Conservation (phyloP, 2,113 vertebrate genomes). For the Tachysurus fulvidraco region DNA sequence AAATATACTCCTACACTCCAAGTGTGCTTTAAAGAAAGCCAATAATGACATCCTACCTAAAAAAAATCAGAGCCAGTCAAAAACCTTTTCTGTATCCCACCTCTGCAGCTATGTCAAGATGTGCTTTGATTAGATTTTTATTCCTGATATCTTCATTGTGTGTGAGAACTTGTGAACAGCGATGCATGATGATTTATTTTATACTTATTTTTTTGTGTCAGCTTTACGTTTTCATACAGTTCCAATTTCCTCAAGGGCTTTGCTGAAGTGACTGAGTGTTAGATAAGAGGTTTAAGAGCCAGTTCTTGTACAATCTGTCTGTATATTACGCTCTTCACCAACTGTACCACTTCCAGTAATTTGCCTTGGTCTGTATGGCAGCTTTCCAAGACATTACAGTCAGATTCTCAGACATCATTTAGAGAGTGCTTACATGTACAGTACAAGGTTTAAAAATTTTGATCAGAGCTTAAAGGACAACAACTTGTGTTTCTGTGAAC, state of each 20-base stretch:
- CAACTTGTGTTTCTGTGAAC: not conserved
- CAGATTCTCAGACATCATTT: not conserved
- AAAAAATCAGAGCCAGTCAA: not conserved
- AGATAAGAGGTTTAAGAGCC: not conserved
- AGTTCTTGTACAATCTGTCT: not conserved
- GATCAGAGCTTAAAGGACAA: not conserved
- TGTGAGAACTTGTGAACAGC: not conserved
- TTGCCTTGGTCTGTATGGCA: conserved; percentile 8
- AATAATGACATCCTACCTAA: not conserved
- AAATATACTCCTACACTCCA: not conserved
- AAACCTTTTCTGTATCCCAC: not conserved
- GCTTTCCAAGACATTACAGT: conserved; percentile 2
- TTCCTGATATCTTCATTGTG: not conserved
- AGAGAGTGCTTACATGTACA: not conserved
- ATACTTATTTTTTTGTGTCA: not conserved
- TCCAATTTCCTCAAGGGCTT: not conserved
- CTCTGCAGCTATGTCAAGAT: not conserved
- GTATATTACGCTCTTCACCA: not conserved
- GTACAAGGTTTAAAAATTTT: not conserved
- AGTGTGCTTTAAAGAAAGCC: not conserved
- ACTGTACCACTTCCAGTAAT: conserved; percentile 17
- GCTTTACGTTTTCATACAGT: not conserved
- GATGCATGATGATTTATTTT: not conserved
- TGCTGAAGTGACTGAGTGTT: not conserved
- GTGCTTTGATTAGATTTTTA: not conserved